Percentiles rank a stretch among this genome's conserved stretches.
Evolutionary conservation across 2,888 invertebrate genomes (phyloP).

Genomic region (Trimorus sp.): DNA sequence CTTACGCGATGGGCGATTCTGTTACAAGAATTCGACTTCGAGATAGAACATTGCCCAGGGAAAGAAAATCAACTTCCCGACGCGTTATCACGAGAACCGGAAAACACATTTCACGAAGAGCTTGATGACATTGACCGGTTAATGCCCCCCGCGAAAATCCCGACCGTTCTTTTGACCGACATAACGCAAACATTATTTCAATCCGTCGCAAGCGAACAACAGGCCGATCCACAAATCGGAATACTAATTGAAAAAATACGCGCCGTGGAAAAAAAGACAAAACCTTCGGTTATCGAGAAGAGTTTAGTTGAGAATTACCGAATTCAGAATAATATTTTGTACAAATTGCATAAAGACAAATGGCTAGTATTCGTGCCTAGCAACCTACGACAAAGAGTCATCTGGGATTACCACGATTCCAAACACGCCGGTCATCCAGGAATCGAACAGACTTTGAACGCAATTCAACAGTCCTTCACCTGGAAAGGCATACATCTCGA

Average conservation of each 20-base stretch:
- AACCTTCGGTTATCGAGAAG: too few relatives aligned
- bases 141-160: background rate
- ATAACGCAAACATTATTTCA: background rate
- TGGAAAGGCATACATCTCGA: conserved; percentile 29
- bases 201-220: conserved; percentile 6
- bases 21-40: conserved; percentile 57
- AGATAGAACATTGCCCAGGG: conserved; percentile 56
- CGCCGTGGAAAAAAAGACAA: background rate
- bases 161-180: background rate
- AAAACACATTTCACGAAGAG: background rate
- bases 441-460: conserved; percentile 8
- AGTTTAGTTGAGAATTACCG: conserved; percentile 10
- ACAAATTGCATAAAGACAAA: background rate
- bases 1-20: conserved; percentile 29
- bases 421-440: conserved; percentile 31
- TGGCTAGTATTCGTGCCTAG: conserved; percentile 27
- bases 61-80: conserved; percentile 4
- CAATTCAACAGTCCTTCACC: conserved; percentile 12
- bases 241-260: background rate
- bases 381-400: background rate
- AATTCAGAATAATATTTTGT: background rate
- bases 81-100: background rate
- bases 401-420: conserved; percentile 32
- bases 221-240: background rate
- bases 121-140: background rate